Evolutionary conservation across 2,797 vertebrate genomes (phyloP).

Genomic region (Malurus leucopterus): DNA sequence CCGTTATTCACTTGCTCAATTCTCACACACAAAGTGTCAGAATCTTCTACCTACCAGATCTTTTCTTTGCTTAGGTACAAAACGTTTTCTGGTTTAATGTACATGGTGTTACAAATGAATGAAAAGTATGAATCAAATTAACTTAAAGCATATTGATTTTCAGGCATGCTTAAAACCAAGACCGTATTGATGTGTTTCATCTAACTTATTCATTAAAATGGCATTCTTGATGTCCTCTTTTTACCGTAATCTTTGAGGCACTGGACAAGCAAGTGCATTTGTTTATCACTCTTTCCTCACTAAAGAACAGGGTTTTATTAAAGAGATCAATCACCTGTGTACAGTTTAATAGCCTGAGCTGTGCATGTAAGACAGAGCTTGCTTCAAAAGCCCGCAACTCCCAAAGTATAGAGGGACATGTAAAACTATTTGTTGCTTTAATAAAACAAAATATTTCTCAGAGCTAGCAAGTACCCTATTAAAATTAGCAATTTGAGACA

Average conservation of each 20-base stretch:
- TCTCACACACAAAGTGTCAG: conserved; percentile 21
- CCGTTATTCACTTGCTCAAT: neutral
- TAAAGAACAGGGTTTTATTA: conserved; percentile 79
- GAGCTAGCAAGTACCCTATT: conserved; percentile 20
- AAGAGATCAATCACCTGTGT: conserved; percentile 79
- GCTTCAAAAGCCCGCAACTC: conserved; percentile 55
- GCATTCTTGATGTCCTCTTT: conserved; percentile 60
- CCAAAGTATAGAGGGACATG: conserved; percentile 45
- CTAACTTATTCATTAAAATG: conserved; percentile 73
- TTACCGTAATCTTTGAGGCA: conserved; percentile 69
- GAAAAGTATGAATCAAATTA: conserved; percentile 69
- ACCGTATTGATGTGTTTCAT: conserved; percentile 74
- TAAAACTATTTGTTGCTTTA: conserved; percentile 59
- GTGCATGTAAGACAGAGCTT: conserved; percentile 38
- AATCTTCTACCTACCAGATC: conserved; percentile 33
- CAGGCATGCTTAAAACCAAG: conserved; percentile 56
- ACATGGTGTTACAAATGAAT: conserved; percentile 59
- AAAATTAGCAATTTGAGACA: conserved; percentile 54
- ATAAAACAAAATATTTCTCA: conserved; percentile 49
- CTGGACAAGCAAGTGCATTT: conserved; percentile 76
- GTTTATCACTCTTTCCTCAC: conserved; percentile 76
- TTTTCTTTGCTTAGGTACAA: conserved; percentile 15
- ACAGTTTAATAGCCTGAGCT: conserved; percentile 70
- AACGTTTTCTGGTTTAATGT: conserved; percentile 52
- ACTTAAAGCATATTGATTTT: conserved; percentile 57